Base-by-base conservation (phyloP, 2,797 vertebrate species). In the Cyclopterus lumpus region DNA sequence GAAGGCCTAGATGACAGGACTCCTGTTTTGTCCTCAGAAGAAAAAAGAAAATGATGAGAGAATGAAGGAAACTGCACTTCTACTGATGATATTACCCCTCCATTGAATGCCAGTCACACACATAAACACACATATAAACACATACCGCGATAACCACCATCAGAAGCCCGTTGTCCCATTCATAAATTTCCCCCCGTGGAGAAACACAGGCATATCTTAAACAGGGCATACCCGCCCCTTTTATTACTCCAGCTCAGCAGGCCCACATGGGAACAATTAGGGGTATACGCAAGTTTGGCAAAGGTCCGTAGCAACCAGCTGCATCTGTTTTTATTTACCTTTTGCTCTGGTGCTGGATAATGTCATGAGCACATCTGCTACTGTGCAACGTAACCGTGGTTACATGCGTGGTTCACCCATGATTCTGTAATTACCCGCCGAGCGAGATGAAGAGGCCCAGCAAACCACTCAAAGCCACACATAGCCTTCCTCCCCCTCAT, bases 241-340 rank as follows among this genome's bases (percentile, higher is more conserved):
- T 89, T 90, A 91, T 90, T 89, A 89, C 90, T 92, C 80, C 81
- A 55, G 78, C 89, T 77, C 80, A 86, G 87, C 80, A 79, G 88
- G 88, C 91, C 89, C 94, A 95, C 92, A 93, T 94, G 95, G 93
- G 94, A 95, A 88, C 91, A 92, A 95, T 95, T 95, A 95, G 89
- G 82, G 89, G 86, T 74, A 79, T 76, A 85, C 75, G 79, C 88
- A 86, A 93, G 85, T 94, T 94, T 95, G 94, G 94, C 93, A 24
- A 92, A 92, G 87, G 92, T 93, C 92, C 90, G 90, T 94, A 94
- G 94, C 92, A 95, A 95, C 94, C 89, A 88, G 93, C 92, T 85
- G 93, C 94, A 95, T 94, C 92, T 95, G 95, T 93, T 95, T 95
- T 94, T 95, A 93, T 96, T 96, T 95, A 95, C 94, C 92, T 94